Evolutionary conservation across 2,113 vertebrate genomes (phyloP).

Genomic region (Perognathus longimembris): DNA sequence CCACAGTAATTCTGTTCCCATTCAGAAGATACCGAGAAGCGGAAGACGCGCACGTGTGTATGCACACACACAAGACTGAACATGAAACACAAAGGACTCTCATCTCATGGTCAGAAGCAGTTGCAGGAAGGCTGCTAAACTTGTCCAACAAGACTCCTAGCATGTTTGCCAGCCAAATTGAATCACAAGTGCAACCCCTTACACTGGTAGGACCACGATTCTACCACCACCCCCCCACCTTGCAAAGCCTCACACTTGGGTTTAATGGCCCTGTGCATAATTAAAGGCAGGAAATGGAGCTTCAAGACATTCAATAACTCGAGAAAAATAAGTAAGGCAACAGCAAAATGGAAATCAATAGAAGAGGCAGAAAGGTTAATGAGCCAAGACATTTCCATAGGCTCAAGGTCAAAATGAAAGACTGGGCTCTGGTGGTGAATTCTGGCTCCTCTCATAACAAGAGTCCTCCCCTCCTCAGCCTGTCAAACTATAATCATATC

Average conservation of each 20-base stretch:
- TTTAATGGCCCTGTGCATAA: constrained; percentile 49
- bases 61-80: constrained; percentile 47
- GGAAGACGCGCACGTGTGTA: neutral
- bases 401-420: constrained; percentile 42
- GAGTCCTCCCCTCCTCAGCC: neutral
- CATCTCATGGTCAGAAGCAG: neutral
- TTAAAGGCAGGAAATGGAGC: constrained; percentile 61
- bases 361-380: neutral
- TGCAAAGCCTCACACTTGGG: neutral
- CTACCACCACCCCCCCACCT: neutral
- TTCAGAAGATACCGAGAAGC: neutral
- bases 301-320: neutral
- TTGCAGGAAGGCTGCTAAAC: constrained; percentile 60
- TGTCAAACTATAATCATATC: neutral
- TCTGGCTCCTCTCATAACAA: neutral
- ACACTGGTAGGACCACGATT: neutral
- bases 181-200: neutral
- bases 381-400: neutral
- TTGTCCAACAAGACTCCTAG: constrained; percentile 28
- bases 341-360: constrained; percentile 58
- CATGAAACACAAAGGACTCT: constrained; percentile 52
- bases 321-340: constrained; percentile 39
- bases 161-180: neutral
- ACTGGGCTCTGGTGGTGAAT: fast-evolving
- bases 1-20: neutral